Conservation (phyloP, 2,113 vertebrate species). For the Neopipo cinnamomea region DNA sequence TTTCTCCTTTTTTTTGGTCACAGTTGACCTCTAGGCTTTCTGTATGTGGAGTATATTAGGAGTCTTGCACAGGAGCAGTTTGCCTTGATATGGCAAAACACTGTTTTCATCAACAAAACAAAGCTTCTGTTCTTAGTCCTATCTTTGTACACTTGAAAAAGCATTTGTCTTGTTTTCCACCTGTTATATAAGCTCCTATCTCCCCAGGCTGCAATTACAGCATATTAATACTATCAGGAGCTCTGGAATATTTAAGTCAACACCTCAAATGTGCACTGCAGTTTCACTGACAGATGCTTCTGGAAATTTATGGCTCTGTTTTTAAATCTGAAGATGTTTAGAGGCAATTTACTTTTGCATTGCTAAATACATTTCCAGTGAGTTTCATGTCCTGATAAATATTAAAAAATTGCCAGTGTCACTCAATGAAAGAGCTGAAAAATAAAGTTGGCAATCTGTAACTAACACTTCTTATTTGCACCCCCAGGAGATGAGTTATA, state of each 20-base stretch:
- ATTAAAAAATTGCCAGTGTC: not conserved
- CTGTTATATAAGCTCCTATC: not conserved
- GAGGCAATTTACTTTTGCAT: not conserved
- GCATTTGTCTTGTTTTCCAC: not conserved
- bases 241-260: not conserved
- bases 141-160: not conserved
- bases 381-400: not conserved
- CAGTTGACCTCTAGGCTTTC: not conserved
- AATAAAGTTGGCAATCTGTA: not conserved
- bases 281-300: not conserved
- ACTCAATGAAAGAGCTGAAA: not conserved
- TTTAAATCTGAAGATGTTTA: not conserved
- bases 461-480: not conserved
- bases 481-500: constrained; percentile 78
- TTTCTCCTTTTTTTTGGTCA: not conserved
- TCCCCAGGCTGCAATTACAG: not conserved
- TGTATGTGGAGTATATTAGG: not conserved
- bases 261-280: not conserved
- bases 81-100: not conserved
- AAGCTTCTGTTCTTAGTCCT: not conserved
- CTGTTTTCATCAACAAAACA: not conserved
- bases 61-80: not conserved
- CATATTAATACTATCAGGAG: not conserved
- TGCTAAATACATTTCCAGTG: not conserved
- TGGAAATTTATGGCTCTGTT: not conserved